Base-by-base conservation (phyloP, 2,113 vertebrate genomes). In the Aix galericulata region DNA sequence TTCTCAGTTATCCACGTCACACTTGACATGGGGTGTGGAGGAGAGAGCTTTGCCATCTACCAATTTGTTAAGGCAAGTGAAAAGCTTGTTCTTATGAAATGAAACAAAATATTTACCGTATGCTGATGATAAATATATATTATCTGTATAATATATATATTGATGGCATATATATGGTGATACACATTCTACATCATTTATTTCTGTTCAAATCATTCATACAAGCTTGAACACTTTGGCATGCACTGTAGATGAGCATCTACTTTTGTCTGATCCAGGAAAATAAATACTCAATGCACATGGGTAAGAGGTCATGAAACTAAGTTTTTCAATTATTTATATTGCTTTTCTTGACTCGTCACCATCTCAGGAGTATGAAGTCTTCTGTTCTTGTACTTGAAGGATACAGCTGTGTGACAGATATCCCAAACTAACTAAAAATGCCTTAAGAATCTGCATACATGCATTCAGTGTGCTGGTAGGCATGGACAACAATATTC, bases 21-120 rank as follows among this genome's bases (percentile, higher is more conserved):
- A 64, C 44, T 62, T 27, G 38, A 13, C 1, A 7, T 0, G 0
- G 23, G 18, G 8, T 1, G 0, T 3, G 32, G 23, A 31, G 26
- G 22, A 25, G n/a, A 60, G 25, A 44, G 27, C 21, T 27, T 32
- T 11, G 32, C 58, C 53, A 42, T 42, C 34, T 22, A 44, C 5
- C 7, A 40, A 34, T 75, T 23, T 40, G 52, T 34, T 25, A 38
- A 72, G 82, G 29, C 34, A 68, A 18, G 31, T 85, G 42, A 44
- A 58, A 56, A 73, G 29, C 8, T 46, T 55, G 16, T 31, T 75
- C 36, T 48, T 89, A 31, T 56, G 52, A 81, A 80, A 59, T 17
- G n/a, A 86, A 58, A 68, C 48, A 7, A 52, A 89, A 15, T 32
- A 38, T 40, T 38, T 52, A 17, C 79, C 8, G 0, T 34, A 12